phyloP scores from a whole-genome alignment of 2,113 vertebrate species.

The Meleagris gallopavo region DNA sequence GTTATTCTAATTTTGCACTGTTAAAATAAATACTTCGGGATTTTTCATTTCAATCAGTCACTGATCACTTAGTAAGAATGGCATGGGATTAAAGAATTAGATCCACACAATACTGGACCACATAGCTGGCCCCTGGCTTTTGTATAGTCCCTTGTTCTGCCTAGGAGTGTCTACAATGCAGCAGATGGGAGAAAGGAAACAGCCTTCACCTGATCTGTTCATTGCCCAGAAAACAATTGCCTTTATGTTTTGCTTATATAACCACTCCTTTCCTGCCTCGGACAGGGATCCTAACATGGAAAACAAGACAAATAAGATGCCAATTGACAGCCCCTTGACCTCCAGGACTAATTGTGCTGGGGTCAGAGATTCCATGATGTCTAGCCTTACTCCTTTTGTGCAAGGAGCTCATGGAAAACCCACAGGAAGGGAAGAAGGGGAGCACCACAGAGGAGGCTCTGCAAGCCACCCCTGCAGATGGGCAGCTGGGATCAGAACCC shows the following conservation, averaged over 20 bases:
- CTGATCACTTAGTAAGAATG: slow-evolving; percentile 10
- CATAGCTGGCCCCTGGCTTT: slow-evolving; percentile 55
- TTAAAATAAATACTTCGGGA: neutral
- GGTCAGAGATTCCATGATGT: slow-evolving; percentile 4
- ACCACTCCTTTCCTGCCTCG: slow-evolving; percentile 31
- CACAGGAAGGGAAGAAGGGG: neutral
- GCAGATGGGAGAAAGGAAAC: slow-evolving; percentile 46
- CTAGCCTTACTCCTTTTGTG: neutral
- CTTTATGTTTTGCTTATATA: slow-evolving; percentile 31
- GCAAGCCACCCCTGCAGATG: neutral
- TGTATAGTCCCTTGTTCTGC: slow-evolving; percentile 44
- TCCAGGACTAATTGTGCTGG: neutral
- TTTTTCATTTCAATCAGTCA: slow-evolving; percentile 27
- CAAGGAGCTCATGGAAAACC: neutral
- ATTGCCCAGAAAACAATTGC: slow-evolving; percentile 25
- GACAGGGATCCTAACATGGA: slow-evolving; percentile 1
- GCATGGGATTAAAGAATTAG: slow-evolving; percentile 53
- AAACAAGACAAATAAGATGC: neutral
- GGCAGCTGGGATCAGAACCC: neutral
- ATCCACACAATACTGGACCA: slow-evolving; percentile 20
- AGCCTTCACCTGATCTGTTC: slow-evolving; percentile 60
- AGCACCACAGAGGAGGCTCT: neutral
- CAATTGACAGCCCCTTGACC: neutral
- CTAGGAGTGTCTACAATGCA: neutral
- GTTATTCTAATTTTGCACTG: slow-evolving; percentile 15